Conservation (phyloP, 2,888 invertebrate genomes). For the Zygogramma bicolorata region DNA sequence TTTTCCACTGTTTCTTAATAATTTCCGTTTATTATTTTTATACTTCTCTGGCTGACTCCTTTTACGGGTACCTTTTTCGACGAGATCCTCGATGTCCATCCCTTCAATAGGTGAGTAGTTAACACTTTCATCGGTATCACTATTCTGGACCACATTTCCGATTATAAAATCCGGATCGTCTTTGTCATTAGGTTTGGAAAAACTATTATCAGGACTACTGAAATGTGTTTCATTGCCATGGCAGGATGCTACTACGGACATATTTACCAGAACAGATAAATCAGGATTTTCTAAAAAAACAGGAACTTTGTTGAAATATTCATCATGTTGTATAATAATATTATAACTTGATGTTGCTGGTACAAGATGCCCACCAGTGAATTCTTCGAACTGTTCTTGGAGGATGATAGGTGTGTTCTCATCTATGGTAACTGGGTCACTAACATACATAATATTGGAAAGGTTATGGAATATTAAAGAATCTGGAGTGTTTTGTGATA, state of each 20-base stretch:
- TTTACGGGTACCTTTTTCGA: constrained; percentile 19
- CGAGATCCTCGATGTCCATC: constrained; percentile 9
- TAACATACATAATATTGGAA: neutral
- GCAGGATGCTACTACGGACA: too few species aligned
- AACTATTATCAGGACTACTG: too few species aligned
- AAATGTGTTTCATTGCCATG: too few species aligned
- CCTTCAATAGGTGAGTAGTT: constrained; percentile 9
- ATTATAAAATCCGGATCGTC: constrained; percentile 16
- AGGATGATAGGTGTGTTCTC: neutral
- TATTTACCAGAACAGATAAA: too few species aligned
- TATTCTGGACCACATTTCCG: constrained; percentile 9
- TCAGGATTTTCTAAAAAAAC: too few species aligned
- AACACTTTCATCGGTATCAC: constrained; percentile 5
- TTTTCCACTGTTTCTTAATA: constrained; percentile 7
- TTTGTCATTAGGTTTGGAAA: neutral
- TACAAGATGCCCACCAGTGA: too few species aligned
- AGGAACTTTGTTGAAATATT: too few species aligned
- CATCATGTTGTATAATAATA: too few species aligned
- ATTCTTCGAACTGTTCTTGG: neutral
- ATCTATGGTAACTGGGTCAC: neutral
- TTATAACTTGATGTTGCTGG: too few species aligned
- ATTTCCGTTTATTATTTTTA: constrained; percentile 17
- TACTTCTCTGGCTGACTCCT: constrained; percentile 16
- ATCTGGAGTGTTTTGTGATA: too few species aligned
- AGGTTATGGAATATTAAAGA: too few species aligned